phyloP scores from a whole-genome alignment of 2,113 vertebrate genomes.

The Scortum barcoo region DNA sequence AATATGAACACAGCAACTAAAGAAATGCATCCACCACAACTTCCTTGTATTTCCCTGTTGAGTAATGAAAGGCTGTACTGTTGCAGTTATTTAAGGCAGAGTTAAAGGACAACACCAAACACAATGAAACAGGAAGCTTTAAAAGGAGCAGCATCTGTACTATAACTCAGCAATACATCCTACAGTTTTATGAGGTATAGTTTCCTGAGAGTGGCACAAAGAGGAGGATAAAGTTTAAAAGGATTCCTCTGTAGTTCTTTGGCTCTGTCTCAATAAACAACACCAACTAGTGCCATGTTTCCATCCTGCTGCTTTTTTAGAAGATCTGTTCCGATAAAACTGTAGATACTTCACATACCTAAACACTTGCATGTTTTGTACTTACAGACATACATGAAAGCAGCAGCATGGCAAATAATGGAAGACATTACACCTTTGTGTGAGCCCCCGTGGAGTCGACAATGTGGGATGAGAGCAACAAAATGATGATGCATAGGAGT shows the following conservation, averaged over 20 bases:
- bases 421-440: neutral
- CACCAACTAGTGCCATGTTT: neutral
- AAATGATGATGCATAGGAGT: neutral
- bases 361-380: slow-evolving; percentile 5
- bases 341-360: neutral
- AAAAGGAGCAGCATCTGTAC: slow-evolving; percentile 9
- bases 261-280: slow-evolving; percentile 2
- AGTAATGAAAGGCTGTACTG: slow-evolving; percentile 3
- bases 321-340: neutral
- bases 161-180: neutral
- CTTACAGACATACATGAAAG: neutral
- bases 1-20: neutral
- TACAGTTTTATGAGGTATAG: neutral
- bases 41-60: neutral
- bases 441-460: neutral
- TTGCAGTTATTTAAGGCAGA: slow-evolving; percentile 14
- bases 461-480: neutral
- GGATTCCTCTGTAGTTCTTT: neutral
- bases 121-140: slow-evolving; percentile 7
- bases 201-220: slow-evolving; percentile 12
- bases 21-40: neutral
- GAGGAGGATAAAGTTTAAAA: slow-evolving; percentile 3
- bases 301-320: neutral
- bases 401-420: neutral
- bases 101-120: slow-evolving; percentile 7